Evolutionary conservation across 2,888 invertebrate species (phyloP), one percentile per base, ranked within the genome.

Genomic region (Drosophila putrida): DNA sequence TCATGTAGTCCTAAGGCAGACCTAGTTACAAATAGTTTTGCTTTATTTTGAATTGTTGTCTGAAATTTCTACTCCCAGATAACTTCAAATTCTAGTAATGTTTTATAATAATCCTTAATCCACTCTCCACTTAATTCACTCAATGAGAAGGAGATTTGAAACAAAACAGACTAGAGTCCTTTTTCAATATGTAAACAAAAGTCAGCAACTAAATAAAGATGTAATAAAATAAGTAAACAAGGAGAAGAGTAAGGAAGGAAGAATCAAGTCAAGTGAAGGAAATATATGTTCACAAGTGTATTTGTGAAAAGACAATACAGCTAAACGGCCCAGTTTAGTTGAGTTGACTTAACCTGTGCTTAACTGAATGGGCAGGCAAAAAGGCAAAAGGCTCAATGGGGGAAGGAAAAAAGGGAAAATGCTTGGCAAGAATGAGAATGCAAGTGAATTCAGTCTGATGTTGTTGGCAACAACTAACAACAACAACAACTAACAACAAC

Each of bases 241-340:
- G 41, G 27, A 10, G 4, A 43, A 10, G 2, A 11, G n/a, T 11
- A 28, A 6, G 15, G 1, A 50, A 27, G 4, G 4, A 39, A 20
- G 50, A 36, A 55, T 38, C 20, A 51, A 50, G 33, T 46, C 33
- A 41, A 44, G 44, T 44, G 6, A 15, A 27, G 41, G 43, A 65
- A 61, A 70, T 59, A 69, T 69, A 28, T 28, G 6, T 49, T 15
- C 4, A 2, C 15, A 33, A 1, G n/a, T 13, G 6, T 20, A 25
- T 36, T 4, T 25, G 8, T 50, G 3, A 13, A 43, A 41, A 43
- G 79, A 85, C 82, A 80, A 82, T 75, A 67, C 67, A 65, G 31
- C 71, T 71, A 71, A 73, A 57, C 65, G 65, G 61, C 60, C 61
- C 71, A 71, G 62, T 81, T 68, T 54, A 66, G 63, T 67, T 64